A percentile compares a stretch with the other conserved stretches of the same genome.
These are phyloP conservation scores for Oxygymnocypris stewartii DNA, from an alignment of 2,113 vertebrate genomes.

Conservation along the genomic window DNA sequence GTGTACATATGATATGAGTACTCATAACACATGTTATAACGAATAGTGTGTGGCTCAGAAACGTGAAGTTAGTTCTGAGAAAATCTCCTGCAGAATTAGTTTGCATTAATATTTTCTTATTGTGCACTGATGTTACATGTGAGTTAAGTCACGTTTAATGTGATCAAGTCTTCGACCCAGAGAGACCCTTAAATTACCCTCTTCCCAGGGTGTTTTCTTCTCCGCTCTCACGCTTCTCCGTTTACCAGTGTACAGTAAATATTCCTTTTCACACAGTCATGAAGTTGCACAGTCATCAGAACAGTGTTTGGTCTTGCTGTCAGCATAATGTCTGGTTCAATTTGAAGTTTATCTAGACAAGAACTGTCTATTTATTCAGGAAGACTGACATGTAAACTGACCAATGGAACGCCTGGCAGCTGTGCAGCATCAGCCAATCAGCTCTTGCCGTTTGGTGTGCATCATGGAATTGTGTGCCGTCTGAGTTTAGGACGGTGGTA, in stretches of 20 bases:
- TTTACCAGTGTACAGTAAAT: not conserved
- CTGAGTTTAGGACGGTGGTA: not conserved
- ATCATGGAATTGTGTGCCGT: not conserved
- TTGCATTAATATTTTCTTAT: too few relatives aligned
- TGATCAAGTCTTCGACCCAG: not conserved
- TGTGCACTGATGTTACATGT: too few relatives aligned
- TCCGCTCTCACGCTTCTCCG: not conserved
- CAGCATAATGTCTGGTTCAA: not conserved
- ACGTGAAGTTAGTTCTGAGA: too few relatives aligned
- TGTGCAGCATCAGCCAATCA: not conserved
- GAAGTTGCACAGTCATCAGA: not conserved
- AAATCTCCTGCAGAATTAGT: too few relatives aligned
- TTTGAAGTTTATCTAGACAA: not conserved
- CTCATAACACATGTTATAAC: too few relatives aligned
- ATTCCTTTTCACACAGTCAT: not conserved
- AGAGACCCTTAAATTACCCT: not conserved
- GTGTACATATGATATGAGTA: too few relatives aligned
- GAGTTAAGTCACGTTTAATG: not conserved
- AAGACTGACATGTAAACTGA: not conserved
- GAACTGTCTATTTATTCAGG: not conserved
- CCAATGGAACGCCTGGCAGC: not conserved
- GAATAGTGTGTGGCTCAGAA: too few relatives aligned
- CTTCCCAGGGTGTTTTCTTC: not conserved
- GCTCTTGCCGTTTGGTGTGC: not conserved
- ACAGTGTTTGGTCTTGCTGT: not conserved